phyloP scores from a whole-genome alignment of 2,797 vertebrate genomes.

The Sphaeramia orbicularis region DNA sequence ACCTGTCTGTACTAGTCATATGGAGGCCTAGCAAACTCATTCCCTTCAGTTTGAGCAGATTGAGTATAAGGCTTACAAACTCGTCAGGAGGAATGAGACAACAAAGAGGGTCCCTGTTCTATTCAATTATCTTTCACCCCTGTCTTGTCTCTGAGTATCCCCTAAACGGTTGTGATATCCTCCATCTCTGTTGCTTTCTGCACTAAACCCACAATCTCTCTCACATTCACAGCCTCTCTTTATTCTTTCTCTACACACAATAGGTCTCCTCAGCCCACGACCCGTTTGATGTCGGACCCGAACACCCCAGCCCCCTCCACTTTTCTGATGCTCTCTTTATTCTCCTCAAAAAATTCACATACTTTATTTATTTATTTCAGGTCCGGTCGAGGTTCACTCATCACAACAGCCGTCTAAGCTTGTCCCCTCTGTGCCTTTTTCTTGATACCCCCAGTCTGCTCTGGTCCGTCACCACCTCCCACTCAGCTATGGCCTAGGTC shows the following conservation, averaged over 20 bases:
- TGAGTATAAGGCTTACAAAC: conserved; percentile 58
- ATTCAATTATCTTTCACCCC: conserved; percentile 50
- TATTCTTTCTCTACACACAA: conserved; percentile 39
- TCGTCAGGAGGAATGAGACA: conserved; percentile 48
- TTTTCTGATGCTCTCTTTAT: conserved; percentile 20
- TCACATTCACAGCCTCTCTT: conserved; percentile 43
- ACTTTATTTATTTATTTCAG: conserved; percentile 63
- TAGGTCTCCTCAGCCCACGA: conserved; percentile 37
- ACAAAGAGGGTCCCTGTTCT: conserved; percentile 53
- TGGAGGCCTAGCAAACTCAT: conserved; percentile 7
- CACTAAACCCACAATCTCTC: conserved; percentile 35
- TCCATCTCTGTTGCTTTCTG: conserved; percentile 49
- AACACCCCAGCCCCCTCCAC: conserved; percentile 4
- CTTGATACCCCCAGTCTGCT: conserved; percentile 53
- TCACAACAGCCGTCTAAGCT: conserved; percentile 62
- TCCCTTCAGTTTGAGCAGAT: conserved; percentile 34
- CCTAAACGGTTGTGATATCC: conserved; percentile 54
- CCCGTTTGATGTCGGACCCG: conserved; percentile 57
- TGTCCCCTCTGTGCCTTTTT: conserved; percentile 67
- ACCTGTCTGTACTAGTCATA: conserved; percentile 16
- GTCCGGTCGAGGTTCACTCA: conserved; percentile 58
- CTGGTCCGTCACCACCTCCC: conserved; percentile 77
- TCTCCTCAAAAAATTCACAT: conserved; percentile 44
- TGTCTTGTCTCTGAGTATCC: conserved; percentile 48
- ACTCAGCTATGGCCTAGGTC: conserved; percentile 60